Base-by-base conservation (phyloP, 2,797 vertebrate species). In the Xerus rutilus region DNA sequence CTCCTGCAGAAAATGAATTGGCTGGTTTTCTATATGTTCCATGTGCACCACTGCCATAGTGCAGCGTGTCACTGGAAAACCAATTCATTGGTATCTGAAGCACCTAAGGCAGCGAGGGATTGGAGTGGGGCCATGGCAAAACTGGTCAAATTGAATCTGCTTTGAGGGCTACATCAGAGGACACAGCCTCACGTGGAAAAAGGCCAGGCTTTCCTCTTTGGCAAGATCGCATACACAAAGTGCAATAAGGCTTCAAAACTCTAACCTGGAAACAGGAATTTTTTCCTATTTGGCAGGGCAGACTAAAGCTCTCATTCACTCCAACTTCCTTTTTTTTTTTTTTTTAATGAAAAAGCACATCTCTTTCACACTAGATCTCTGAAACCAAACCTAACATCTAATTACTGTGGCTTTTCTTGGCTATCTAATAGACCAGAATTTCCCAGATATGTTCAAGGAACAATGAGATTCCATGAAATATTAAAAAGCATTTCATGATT, bases 351-450 rank as follows among this genome's bases (percentile, higher is more conserved):
- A 87, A 82, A 94, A 85, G 20, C 32, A 78, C 20, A 20, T 62
- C 30, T 32, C 65, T 93, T 94, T 86, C 77, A 84, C 76, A 77
- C 28, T 30, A 28, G 59, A 81, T 4, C 30, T 69, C 17, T 70
- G 45, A 95, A 92, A 94, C n/a, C 32, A 86, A 94, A 92, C 62
- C 49, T 86, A 67, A 28, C 91, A 70, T 49, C 73, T 18, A 86
- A 57, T 79, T 65, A 77, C 65, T 77, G n/a, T 62, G 45, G 45
- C 20, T 49, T 64, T 72, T 47, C 47, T 47, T 35, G 81, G 72
- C 17, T 62, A 14, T 82, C 62, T 39, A 10, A 54, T 8, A 35
- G 54, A 52, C 32, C 28, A 76, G 43, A n/a, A 57, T 76, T 89
- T 94, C 30, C 59, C 57, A 86, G 79, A 59, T 70, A 45, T 28